Base-by-base conservation (phyloP, 2,113 vertebrate species). In the Alligator sinensis region DNA sequence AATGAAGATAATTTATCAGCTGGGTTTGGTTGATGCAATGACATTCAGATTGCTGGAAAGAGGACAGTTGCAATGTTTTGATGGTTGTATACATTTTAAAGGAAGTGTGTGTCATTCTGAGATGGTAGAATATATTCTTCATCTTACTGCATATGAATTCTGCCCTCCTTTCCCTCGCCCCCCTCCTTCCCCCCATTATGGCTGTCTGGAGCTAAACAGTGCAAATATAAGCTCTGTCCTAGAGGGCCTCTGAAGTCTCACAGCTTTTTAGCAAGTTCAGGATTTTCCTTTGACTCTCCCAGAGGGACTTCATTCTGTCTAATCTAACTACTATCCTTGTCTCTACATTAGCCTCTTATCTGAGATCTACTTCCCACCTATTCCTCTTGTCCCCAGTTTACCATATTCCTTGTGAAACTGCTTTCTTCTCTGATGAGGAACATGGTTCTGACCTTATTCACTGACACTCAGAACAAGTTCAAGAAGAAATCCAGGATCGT, bases 401-500 rank as follows among this genome's bases (percentile, higher is more conserved):
- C 55, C 22, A 0, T 28, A 74, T 80, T 11, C 38, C 8, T 84
- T 88, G 61, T 21, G 70, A 83, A 64, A n/a, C 30, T 16, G 0
- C 25, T 22, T 61, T 91, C 47, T 82, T 82, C 15, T 64, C 55
- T 70, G 68, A 30, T 86, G 54, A 38, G 47, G 76, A 70, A 4
- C 58, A 61, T 57, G 24, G 30, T 64, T 76, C 63, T 86, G 84
- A 28, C 64, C 30, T 85, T 78, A 66, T 18, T 82, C 70, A 84
- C 84, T 78, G 79, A 77, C 80, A 87, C 72, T n/a, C 30, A 76
- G 34, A 84, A 60, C 55, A 89, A 80, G 70, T 58, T 80, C 75
- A 25, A 38, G 47, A 27, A 47, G 68, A 55, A 79, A 4, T 87
- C 9, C 13, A 11, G 11, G 3, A 28, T 77, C 77, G 38, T 16